Base-by-base conservation (phyloP, 2,797 vertebrate species). In the Scolopax bukidnonensis region DNA sequence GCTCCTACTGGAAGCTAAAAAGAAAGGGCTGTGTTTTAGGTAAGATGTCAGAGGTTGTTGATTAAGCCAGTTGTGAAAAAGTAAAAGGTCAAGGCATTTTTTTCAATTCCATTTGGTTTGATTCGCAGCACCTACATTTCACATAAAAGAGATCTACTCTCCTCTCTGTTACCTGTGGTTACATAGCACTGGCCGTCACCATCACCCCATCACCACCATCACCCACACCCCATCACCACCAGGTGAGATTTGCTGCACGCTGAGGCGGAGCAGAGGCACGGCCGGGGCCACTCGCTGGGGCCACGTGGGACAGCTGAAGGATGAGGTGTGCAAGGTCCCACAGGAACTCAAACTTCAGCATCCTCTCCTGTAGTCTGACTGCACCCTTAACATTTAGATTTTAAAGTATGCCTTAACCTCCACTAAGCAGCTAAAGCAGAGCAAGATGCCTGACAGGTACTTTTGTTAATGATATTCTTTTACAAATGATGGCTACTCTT, bases 221-320 rank as follows among this genome's bases (percentile, higher is more conserved):
- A 36, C 36, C 36, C 36, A 36, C 36, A 43, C 43, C 43, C 53
- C 33, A 30, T 53, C 43, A 51, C 6, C 38, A 7, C 10, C 56
- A 45, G 16, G 33, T 85, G 78, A 53, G 23, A 23, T 47, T 45
- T 54, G 14, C 53, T 74, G 23, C 27, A 38, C 18, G 7, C 8
- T 14, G 20, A 41, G 18, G 27, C 45, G 54, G n/a, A 68, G 19
- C 1, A 2, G 56, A 28, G 1, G 2, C 0, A 0, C 48, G 19
- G 16, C 36, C 3, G 1, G 36, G 32, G 47, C 17, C n/a, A 20
- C 43, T 84, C 3, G 0, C 74, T 78, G 54, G 3, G 17, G 2
- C 1, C 2, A 12, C 32, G 24, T 24, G 61, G 20, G 20, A 7
- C 11, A 6, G 6, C 4, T 67, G 63, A 70, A 33, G 8, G 11